Conservation (phyloP, 2,113 vertebrate species). For the Hypocryptadius cinnamomeus region DNA sequence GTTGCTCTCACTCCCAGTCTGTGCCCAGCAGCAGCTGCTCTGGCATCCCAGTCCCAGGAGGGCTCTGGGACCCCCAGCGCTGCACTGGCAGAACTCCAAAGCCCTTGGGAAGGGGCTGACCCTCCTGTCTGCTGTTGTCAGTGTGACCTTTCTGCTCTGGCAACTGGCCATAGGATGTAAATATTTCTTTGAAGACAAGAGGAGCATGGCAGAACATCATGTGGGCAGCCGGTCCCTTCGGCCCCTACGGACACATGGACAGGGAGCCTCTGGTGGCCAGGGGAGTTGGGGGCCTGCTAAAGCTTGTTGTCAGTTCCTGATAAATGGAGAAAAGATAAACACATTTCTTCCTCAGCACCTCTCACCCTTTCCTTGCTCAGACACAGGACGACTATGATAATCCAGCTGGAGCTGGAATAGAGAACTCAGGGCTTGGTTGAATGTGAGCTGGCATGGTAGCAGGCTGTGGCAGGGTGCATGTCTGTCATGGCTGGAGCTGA, state of each 20-base stretch:
- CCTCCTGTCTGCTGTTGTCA: background rate
- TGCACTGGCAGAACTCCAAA: background rate
- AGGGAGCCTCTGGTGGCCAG: background rate
- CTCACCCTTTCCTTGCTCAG: background rate
- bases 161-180: background rate
- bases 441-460: background rate
- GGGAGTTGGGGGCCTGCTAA: background rate
- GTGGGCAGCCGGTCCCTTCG: accelerated
- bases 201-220: accelerated
- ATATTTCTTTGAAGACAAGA: background rate
- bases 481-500: background rate
- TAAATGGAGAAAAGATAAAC: background rate
- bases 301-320: background rate
- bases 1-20: background rate
- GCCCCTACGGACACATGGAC: accelerated
- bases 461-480: background rate
- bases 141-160: background rate
- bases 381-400: background rate
- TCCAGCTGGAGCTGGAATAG: background rate
- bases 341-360: background rate
- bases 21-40: background rate
- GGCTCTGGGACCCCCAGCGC: background rate
- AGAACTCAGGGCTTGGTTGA: background rate
- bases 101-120: background rate
- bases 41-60: background rate